Conservation (phyloP, 64 coral and sea anemone genomes). For the Acropora yongei region DNA sequence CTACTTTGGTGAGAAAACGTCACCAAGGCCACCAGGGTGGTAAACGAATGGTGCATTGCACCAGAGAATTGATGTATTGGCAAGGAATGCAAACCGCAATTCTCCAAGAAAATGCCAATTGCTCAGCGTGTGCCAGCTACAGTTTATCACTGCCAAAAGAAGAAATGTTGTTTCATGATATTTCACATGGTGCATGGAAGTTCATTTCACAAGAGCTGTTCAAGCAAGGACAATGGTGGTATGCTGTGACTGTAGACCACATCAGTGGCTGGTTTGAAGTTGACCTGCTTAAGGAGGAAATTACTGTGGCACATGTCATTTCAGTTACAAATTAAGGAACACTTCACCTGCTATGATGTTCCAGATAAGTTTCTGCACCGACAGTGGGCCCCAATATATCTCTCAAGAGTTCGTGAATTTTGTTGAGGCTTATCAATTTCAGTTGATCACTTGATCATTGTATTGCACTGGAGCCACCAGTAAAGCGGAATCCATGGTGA, state of each 20-base stretch:
- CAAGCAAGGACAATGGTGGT: slow-evolving; percentile 17
- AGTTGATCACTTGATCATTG: slow-evolving; percentile 46
- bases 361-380: background rate
- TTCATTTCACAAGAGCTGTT: background rate
- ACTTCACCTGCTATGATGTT: background rate
- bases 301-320: slow-evolving; percentile 11
- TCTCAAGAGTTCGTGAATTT: slow-evolving; percentile 55
- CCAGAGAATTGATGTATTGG: slow-evolving; percentile 44
- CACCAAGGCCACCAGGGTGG: background rate
- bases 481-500: slow-evolving; percentile 55
- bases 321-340: background rate
- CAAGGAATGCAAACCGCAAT: slow-evolving; percentile 51
- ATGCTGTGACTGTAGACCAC: background rate
- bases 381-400: background rate
- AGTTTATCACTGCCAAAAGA: background rate
- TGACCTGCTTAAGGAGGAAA: background rate
- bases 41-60: background rate
- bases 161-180: slow-evolving; percentile 70
- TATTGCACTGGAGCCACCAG: slow-evolving; percentile 35
- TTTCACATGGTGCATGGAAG: background rate
- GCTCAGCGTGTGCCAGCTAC: slow-evolving; percentile 38
- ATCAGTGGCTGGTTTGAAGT: slow-evolving; percentile 26
- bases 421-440: slow-evolving; percentile 51
- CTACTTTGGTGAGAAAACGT: slow-evolving; percentile 12
- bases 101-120: slow-evolving; percentile 45